phyloP scores from a whole-genome alignment of 1,140 invertebrate species.

The Daktulosphaira vitifoliae region DNA sequence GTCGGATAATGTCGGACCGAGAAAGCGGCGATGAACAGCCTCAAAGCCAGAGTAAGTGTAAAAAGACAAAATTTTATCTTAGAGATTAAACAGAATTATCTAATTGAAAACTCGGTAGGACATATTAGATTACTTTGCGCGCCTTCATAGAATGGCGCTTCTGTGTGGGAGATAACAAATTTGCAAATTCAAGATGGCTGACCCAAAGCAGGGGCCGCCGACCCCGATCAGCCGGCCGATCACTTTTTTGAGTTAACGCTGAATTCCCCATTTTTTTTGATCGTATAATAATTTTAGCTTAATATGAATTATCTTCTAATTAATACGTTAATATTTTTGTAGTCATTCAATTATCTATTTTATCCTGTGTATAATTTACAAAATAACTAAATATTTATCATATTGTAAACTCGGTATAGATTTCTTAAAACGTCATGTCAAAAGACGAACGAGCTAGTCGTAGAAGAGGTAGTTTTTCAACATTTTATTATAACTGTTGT shows the following conservation, averaged over 20 bases:
- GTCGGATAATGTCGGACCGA: conserved; percentile 46
- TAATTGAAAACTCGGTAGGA: too few species aligned
- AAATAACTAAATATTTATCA: too few species aligned
- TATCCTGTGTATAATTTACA: too few species aligned
- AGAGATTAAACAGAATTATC: too few species aligned
- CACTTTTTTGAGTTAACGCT: too few species aligned
- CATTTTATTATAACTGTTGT: not conserved
- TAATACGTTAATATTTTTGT: too few species aligned
- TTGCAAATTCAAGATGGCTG: conserved; percentile 25
- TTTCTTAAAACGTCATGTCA: not conserved
- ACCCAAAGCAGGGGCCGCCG: not conserved
- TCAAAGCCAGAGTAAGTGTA: conserved; percentile 44
- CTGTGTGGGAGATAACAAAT: conserved; percentile 6
- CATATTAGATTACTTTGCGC: too few species aligned
- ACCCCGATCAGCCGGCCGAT: not conserved
- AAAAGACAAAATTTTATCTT: not conserved
- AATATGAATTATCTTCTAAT: too few species aligned
- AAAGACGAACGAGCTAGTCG: not conserved
- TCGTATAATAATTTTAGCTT: too few species aligned
- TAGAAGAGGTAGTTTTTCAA: not conserved
- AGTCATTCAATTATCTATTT: too few species aligned
- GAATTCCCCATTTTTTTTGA: too few species aligned
- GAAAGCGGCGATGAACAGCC: conserved; percentile 47
- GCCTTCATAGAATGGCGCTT: not conserved
- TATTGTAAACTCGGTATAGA: too few species aligned